Evolutionary conservation across 2,113 vertebrate species (phyloP).

Genomic region (Silurus asotus): DNA sequence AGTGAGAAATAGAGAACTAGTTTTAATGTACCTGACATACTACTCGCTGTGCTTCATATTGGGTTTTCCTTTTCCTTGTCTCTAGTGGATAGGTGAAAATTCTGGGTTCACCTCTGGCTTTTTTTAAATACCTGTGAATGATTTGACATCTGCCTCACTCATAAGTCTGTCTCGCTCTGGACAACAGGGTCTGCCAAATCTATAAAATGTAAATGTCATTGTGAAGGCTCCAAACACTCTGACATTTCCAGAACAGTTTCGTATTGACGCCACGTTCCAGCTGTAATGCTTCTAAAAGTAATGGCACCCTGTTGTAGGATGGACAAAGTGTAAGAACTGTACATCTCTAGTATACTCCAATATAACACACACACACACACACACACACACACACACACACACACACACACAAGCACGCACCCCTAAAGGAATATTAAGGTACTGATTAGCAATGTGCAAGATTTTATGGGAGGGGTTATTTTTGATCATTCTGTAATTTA

Average conservation of each 20-base stretch:
- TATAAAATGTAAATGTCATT: conserved; percentile 18
- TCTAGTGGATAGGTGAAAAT: not conserved
- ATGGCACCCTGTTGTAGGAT: not conserved
- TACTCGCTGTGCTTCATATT: not conserved
- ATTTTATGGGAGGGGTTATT: not conserved
- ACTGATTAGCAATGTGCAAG: not conserved
- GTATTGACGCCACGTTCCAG: not conserved
- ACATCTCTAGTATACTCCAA: not conserved
- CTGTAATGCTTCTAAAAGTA: not conserved
- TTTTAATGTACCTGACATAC: too few species aligned
- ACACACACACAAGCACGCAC: not conserved
- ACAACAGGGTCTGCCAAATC: not conserved
- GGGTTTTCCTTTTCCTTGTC: not conserved
- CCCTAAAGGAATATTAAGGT: not conserved
- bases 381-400: too few species aligned
- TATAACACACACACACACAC: too few species aligned
- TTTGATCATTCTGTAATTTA: not conserved
- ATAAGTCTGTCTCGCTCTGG: not conserved
- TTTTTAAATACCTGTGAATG: not conserved
- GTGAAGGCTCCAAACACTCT: not conserved
- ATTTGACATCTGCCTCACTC: not conserved
- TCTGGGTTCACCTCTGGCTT: not conserved
- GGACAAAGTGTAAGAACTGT: not conserved
- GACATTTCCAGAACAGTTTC: not conserved
- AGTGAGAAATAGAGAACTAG: too few species aligned